These are phyloP conservation scores for Scaptomyza flava DNA, from an alignment of 2,888 invertebrate genomes.

Conservation along the genomic window DNA sequence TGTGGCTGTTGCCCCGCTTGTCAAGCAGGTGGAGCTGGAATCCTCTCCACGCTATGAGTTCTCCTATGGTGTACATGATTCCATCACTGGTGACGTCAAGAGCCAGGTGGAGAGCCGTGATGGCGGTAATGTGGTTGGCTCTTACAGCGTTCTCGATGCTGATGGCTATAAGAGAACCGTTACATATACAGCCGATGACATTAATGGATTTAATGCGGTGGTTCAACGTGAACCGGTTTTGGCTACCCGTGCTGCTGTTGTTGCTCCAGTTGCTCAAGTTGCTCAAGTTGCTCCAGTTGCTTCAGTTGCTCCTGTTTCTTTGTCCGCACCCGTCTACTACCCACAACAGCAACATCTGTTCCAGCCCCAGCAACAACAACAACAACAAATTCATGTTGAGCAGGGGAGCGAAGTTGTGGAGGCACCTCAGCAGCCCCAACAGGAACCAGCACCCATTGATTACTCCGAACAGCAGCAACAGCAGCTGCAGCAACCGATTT, in stretches of 20 bases:
- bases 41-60: constrained; percentile 84
- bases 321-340: constrained; percentile 64
- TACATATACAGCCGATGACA: constrained; percentile 86
- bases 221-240: constrained; percentile 85
- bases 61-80: constrained; percentile 85
- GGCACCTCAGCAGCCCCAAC: constrained; percentile 65
- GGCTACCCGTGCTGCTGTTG: constrained; percentile 54
- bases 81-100: constrained; percentile 85
- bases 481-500: constrained; percentile 48
- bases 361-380: constrained; percentile 52
- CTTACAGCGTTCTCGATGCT: constrained; percentile 86
- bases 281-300: constrained; percentile 47
- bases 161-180: constrained; percentile 86
- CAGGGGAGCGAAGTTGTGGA: constrained; percentile 75
- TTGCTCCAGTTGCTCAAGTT: constrained; percentile 54
- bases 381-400: constrained; percentile 38
- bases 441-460: constrained; percentile 72
- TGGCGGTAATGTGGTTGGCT: constrained; percentile 86
- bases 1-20: constrained; percentile 44
- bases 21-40: constrained; percentile 77
- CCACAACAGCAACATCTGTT: constrained; percentile 35
- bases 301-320: constrained; percentile 34
- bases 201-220: constrained; percentile 86
- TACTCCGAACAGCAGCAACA: constrained; percentile 64
- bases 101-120: constrained; percentile 85